Base-by-base conservation (phyloP, 2,797 vertebrate genomes). In the Labeo calbasu region DNA sequence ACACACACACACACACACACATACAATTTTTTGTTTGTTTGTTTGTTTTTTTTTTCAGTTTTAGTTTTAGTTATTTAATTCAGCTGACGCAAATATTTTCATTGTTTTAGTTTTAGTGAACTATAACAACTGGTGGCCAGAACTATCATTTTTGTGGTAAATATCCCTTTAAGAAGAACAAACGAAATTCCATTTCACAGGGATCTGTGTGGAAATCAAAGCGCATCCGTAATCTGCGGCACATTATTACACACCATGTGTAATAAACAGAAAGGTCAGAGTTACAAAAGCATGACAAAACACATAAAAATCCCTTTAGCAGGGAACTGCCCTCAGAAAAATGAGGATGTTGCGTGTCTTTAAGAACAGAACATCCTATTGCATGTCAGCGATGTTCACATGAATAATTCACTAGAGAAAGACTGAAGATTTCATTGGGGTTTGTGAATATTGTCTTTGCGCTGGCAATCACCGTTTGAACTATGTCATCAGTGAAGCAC, bases 401-500 rank as follows among this genome's bases (percentile, higher is more conserved):
- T 48, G 13, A 25, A 5, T 6, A 11, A 21, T 12, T 21, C 9
- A 51, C 23, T 21, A 1, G 3, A 48, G 21, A 23, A 13, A 46
- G 12, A 23, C 11, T 12, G 14, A 15, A 14, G 57, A 6, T 13
- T 70, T 70, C 14, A 23, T 0, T 25, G n/a, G 3, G 14, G 69
- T 11, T 73, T 53, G 14, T 63, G 23, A 11, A 14, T 10, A 12
- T 4, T 43, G 4, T 59, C 12, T 43, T 76, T 14, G 0, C 15
- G 9, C 1, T 25, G 59, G 63, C 5, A 13, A 43, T 69, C 32
- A n/a, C 3, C 4, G 6, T 13, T 36, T 55, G n/a, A 65, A 51
- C 53, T 61, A 40, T 51, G 77, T 19, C 10, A 36, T 23, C 46
- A 91, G 90, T 91, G 93, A 93, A 32, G 11, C 36, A 0, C 17